Conservation (phyloP, 2,797 vertebrate genomes). For the Muscicapa comitata region DNA sequence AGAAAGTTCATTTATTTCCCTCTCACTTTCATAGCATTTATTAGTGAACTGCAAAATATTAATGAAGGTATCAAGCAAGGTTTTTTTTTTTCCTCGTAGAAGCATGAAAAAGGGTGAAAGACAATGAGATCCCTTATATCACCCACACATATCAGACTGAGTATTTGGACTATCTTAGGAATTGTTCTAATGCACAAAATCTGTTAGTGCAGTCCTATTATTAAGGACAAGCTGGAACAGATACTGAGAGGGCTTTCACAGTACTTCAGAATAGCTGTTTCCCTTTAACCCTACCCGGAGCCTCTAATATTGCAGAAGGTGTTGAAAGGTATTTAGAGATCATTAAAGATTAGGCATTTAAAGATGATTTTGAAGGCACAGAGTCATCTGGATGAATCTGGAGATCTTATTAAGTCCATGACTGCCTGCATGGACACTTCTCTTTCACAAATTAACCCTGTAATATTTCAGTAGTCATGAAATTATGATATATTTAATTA, state of each 20-base stretch:
- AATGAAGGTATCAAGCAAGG: not conserved
- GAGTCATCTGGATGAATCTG: not conserved
- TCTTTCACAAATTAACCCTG: not conserved
- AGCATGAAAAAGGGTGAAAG: not conserved
- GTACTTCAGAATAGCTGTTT: not conserved
- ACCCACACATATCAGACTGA: not conserved
- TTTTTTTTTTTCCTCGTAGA: not conserved
- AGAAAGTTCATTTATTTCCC: conserved; percentile 22
- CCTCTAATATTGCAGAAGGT: not conserved
- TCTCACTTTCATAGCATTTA: not conserved
- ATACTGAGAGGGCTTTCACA: not conserved
- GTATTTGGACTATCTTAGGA: not conserved
- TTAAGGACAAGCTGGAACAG: not conserved
- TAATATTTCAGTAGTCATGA: not conserved
- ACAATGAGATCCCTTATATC: not conserved
- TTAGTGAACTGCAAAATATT: conserved; percentile 38
- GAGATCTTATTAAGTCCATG: not conserved
- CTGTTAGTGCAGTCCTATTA: not conserved
- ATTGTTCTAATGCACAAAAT: not conserved
- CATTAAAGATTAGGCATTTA: not conserved
- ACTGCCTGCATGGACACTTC: not conserved
- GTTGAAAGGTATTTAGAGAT: not conserved
- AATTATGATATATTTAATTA: not conserved
- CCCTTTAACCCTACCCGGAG: not conserved
- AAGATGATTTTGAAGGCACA: not conserved